A percentile compares a stretch with the other conserved stretches of the same genome.
Conservation (phyloP, 1,140 invertebrate species). For the Forficula auricularia region DNA sequence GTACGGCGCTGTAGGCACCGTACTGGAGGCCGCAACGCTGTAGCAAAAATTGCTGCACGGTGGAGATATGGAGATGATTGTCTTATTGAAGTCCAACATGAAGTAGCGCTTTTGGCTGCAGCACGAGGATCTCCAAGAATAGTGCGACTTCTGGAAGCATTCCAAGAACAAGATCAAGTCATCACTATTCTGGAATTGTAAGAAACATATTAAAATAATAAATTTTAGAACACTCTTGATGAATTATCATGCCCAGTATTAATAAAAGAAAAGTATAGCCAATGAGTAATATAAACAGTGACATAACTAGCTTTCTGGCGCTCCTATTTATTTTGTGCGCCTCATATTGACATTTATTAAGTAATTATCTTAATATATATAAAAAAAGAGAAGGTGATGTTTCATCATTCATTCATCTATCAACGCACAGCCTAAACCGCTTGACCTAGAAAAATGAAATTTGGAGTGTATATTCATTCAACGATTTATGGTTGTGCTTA, state of each 20-base stretch:
- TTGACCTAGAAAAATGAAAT: too few relatives aligned
- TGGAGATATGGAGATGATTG: constrained; percentile 41
- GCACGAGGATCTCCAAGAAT: constrained; percentile 41
- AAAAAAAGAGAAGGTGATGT: too few relatives aligned
- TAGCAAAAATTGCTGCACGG: constrained; percentile 58
- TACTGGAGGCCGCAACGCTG: constrained; percentile 40
- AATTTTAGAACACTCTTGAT: neutral
- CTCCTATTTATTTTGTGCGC: neutral
- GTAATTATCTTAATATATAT: neutral
- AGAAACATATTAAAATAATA: constrained; percentile 16
- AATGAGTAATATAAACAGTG: neutral
- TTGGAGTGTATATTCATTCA: too few relatives aligned
- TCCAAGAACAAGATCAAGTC: constrained; percentile 47
- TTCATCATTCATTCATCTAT: too few relatives aligned
- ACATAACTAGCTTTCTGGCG: neutral
- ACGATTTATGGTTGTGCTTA: too few relatives aligned
- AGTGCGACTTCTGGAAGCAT: constrained; percentile 51
- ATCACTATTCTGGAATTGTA: constrained; percentile 60
- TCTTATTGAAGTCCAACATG: constrained; percentile 42
- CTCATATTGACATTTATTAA: neutral
- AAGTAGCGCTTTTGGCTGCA: constrained; percentile 47
- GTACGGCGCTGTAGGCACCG: constrained; percentile 46
- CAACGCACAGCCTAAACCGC: too few relatives aligned
- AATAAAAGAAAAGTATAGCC: neutral
- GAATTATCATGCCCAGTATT: neutral